Percentiles rank a stretch among this genome's conserved stretches.
phyloP scores from a whole-genome alignment of 1,140 invertebrate genomes.

The Lepidostoma basale region DNA sequence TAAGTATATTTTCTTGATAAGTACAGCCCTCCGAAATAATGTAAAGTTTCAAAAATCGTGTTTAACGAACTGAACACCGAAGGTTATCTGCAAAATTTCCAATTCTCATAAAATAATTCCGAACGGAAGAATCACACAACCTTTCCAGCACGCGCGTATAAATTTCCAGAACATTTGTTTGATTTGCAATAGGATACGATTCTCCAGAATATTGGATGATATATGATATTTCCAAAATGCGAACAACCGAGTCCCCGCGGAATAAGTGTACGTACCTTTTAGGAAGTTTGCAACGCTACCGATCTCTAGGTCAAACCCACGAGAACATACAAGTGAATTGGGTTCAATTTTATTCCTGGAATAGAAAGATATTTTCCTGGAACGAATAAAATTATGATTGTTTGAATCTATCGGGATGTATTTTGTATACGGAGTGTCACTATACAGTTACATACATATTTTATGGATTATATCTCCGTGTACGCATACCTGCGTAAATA shows the following conservation, averaged over 20 bases:
- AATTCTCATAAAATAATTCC: slow-evolving; percentile 17
- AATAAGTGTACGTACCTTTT: neutral
- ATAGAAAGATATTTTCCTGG: too few relatives aligned
- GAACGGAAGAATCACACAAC: slow-evolving; percentile 21
- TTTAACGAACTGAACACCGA: slow-evolving; percentile 20
- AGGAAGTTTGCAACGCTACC: neutral
- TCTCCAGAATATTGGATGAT: slow-evolving; percentile 20
- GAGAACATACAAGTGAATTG: slow-evolving; percentile 16
- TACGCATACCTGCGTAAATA: too few relatives aligned
- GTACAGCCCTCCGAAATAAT: neutral
- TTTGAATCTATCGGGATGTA: too few relatives aligned
- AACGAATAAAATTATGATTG: too few relatives aligned
- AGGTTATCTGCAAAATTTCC: slow-evolving; percentile 17
- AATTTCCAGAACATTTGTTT: slow-evolving; percentile 28
- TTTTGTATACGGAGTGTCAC: too few relatives aligned
- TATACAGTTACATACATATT: too few relatives aligned
- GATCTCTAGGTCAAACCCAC: slow-evolving; percentile 2
- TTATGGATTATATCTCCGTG: too few relatives aligned
- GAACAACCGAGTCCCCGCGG: slow-evolving; percentile 12
- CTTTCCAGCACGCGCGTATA: neutral
- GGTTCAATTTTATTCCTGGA: slow-evolving; percentile 29
- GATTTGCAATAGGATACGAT: slow-evolving; percentile 25
- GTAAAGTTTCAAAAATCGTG: slow-evolving; percentile 1
- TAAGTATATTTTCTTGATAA: neutral
- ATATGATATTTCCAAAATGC: slow-evolving; percentile 21